Base-by-base conservation (phyloP, 2,797 vertebrate species). In the Melanotaenia trifasciata region DNA sequence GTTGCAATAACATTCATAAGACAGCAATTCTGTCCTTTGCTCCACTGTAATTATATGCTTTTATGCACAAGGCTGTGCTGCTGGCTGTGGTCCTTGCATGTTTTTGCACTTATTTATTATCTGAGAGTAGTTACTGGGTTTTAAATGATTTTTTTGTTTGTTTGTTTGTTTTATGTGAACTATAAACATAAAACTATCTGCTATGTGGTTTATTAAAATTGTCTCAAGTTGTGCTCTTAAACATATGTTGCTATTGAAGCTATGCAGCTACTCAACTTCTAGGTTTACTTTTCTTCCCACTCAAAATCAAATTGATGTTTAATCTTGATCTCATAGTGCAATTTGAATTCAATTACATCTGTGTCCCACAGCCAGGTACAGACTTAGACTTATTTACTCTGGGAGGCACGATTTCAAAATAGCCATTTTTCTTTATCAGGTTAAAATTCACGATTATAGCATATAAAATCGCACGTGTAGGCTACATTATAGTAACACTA, bases 261-360 rank as follows among this genome's bases (percentile, higher is more conserved):
- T 16, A 30, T 62, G 32, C 38, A 38, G 30, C 61, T 53, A 64
- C 64, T 50, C 64, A 64, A 63, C 59, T 53, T 60, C 22, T 64
- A 32, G 73, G 54, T 70, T 59, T 40, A 67, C 32, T 64, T 53
- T 40, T 57, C 45, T 74, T 85, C 65, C 57, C 51, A 61, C 51
- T 65, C 53, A 47, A 68, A 64, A 79, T 81, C 63, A 78, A 87
- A 74, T 74, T 51, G 50, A 75, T 57, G 63, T 64, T 45, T 64
- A 47, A 76, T 85, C 79, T 72, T 51, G 64, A 84, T 76, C 40
- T 81, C 62, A 76, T 54, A 68, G 65, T 57, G 75, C 40, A 53
- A 53, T 10, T 70, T 69, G 76, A 69, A 84, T 86, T 79, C 30
- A 80, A 81, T 85, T 76, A 77, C 53, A 65, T 20, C 4, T 45